Evolutionary conservation across 2,888 invertebrate genomes (phyloP).

Genomic region (Andricus quercusramuli): DNA sequence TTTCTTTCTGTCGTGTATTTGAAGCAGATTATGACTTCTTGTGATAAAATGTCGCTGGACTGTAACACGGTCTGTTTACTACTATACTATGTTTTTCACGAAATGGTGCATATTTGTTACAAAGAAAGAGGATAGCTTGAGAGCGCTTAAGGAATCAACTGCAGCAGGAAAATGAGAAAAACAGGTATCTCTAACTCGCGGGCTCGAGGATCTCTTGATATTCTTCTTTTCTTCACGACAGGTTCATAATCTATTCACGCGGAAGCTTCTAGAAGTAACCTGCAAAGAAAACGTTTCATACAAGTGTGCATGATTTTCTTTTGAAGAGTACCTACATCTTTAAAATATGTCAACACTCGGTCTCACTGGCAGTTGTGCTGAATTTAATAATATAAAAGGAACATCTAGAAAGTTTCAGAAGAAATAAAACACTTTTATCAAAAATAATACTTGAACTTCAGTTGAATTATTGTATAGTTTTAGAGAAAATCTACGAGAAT

Average conservation of each 20-base stretch:
- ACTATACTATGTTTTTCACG: background rate
- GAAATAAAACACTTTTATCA: too few species aligned
- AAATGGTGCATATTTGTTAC: conserved; percentile 25
- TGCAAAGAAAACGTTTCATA: too few species aligned
- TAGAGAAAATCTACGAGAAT: too few species aligned
- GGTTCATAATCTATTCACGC: conserved; percentile 24
- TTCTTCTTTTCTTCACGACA: background rate
- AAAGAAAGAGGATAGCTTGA: background rate
- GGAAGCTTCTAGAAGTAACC: background rate
- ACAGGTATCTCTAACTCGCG: conserved; percentile 1
- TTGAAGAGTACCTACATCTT: background rate
- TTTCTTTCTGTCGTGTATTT: background rate
- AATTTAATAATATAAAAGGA: too few species aligned
- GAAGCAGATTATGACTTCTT: background rate
- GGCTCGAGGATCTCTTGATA: background rate
- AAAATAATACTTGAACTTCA: too few species aligned
- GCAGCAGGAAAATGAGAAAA: background rate
- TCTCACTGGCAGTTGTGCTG: too few species aligned
- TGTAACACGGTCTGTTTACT: background rate
- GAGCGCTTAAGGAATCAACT: conserved; percentile 3
- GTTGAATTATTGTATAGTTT: too few species aligned
- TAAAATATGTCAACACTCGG: too few species aligned
- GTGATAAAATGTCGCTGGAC: background rate
- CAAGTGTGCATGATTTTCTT: background rate
- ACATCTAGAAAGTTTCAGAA: too few species aligned